A percentile compares a stretch with the other conserved stretches of the same genome.
These are phyloP conservation scores for Lepus oiostolus DNA, from an alignment of 2,797 vertebrate species.

Conservation along the genomic window DNA sequence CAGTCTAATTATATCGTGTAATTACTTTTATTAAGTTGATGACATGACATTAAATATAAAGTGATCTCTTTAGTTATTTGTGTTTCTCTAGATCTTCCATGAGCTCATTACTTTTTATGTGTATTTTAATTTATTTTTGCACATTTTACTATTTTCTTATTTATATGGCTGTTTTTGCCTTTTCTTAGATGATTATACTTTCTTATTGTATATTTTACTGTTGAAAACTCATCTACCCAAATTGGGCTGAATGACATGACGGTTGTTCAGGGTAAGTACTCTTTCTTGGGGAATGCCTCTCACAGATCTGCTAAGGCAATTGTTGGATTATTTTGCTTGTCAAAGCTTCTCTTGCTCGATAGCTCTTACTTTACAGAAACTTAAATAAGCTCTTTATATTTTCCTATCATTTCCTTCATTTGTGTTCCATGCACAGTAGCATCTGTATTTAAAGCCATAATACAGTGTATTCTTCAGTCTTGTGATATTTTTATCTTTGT, in stretches of 20 bases:
- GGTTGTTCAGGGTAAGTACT: conserved; percentile 39
- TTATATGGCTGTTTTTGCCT: neutral
- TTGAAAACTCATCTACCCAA: neutral
- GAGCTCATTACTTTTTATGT: neutral
- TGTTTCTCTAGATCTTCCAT: neutral
- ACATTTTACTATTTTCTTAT: neutral
- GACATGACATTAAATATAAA: neutral
- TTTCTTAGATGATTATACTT: neutral
- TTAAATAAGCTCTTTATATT: conserved; percentile 33
- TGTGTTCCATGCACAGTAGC: conserved; percentile 19
- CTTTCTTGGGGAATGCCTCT: neutral
- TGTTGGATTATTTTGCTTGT: conserved; percentile 76
- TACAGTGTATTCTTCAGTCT: conserved; percentile 1
- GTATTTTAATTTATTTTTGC: neutral
- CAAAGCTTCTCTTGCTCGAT: conserved; percentile 67
- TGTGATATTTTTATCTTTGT: neutral
- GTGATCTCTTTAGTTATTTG: neutral
- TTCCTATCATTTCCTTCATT: conserved; percentile 63
- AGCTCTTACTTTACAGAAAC: conserved; percentile 78
- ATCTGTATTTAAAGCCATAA: neutral
- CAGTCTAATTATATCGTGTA: neutral
- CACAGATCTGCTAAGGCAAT: conserved; percentile 39
- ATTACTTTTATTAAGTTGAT: neutral
- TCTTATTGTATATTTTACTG: neutral
- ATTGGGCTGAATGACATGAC: neutral